Evolutionary conservation across 64 coral and sea anemone genomes (phyloP).

Genomic region (Anthopleura sola): DNA sequence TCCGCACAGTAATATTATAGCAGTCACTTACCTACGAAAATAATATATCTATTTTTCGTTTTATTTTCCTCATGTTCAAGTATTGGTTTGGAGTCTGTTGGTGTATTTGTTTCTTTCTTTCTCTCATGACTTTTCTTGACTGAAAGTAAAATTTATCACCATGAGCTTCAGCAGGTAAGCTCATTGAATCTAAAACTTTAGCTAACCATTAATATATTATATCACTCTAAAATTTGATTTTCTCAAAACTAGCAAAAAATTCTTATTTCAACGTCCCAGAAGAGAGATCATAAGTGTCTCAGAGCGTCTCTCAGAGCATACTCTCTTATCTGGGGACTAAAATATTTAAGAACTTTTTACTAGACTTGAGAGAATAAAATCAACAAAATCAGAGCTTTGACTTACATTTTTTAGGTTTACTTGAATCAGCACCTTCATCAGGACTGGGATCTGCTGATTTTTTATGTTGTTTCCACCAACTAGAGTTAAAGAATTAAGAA

Average conservation of each 20-base stretch:
- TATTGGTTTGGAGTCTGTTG: not conserved
- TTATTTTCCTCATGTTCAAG: not conserved
- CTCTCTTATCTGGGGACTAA: no score
- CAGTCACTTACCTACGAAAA: slow-evolving; percentile 82
- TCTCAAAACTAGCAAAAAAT: no score
- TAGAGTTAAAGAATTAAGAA: slow-evolving; percentile 8
- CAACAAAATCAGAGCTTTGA: no score
- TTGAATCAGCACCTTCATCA: not conserved
- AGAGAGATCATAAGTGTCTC: no score
- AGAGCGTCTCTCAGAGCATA: no score
- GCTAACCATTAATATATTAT: no score
- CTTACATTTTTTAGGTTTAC: slow-evolving; percentile 1
- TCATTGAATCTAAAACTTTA: no score
- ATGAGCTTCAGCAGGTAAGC: not conserved
- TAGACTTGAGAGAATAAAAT: no score
- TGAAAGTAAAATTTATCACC: slow-evolving; percentile 1
- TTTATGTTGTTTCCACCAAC: slow-evolving; percentile 44
- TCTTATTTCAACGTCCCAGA: no score
- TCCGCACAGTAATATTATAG: no score
- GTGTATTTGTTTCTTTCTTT: not conserved
- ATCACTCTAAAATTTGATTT: no score
- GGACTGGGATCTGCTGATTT: not conserved
- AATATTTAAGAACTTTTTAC: no score
- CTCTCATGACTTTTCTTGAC: not conserved
- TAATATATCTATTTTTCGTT: slow-evolving; percentile 67